These are phyloP conservation scores for Trachelus tabidus DNA, from an alignment of 2,888 invertebrate genomes.

Conservation along the genomic window DNA sequence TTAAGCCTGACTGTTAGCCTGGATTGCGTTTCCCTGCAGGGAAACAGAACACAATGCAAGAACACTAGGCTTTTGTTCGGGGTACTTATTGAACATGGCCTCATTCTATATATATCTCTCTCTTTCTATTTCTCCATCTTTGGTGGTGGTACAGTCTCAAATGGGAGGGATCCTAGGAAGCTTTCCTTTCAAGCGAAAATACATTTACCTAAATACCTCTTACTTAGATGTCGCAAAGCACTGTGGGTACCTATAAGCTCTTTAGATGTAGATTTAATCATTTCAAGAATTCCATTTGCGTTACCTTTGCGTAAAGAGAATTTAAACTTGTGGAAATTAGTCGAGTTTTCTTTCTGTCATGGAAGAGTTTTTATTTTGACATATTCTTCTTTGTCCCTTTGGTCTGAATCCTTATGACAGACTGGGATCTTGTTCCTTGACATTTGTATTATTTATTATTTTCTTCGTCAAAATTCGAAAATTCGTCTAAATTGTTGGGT, in stretches of 20 bases:
- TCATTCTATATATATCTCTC: not conserved
- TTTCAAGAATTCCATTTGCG: not conserved
- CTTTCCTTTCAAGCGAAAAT: not conserved
- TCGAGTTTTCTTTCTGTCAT: not conserved
- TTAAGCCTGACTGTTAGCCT: not conserved
- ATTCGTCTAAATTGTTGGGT: not conserved
- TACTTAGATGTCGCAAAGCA: not conserved
- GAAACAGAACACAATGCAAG: not conserved
- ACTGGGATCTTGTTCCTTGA: not conserved
- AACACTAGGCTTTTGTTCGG: conserved; percentile 6
- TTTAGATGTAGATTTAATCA: not conserved
- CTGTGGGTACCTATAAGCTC: not conserved
- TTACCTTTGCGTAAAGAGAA: not conserved
- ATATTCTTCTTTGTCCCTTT: not conserved
- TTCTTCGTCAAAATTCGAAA: not conserved
- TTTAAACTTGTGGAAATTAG: not conserved
- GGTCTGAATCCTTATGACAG: not conserved
- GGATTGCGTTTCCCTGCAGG: conserved; percentile 1
- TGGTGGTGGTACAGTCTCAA: not conserved
- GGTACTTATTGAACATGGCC: not conserved
- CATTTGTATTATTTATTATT: not conserved
- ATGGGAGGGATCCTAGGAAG: not conserved
- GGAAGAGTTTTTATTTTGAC: not conserved
- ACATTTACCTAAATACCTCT: not conserved
- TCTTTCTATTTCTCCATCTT: not conserved